These are phyloP conservation scores for Cotesia glomerata DNA, from an alignment of 1,140 invertebrate genomes.

Conservation along the genomic window DNA sequence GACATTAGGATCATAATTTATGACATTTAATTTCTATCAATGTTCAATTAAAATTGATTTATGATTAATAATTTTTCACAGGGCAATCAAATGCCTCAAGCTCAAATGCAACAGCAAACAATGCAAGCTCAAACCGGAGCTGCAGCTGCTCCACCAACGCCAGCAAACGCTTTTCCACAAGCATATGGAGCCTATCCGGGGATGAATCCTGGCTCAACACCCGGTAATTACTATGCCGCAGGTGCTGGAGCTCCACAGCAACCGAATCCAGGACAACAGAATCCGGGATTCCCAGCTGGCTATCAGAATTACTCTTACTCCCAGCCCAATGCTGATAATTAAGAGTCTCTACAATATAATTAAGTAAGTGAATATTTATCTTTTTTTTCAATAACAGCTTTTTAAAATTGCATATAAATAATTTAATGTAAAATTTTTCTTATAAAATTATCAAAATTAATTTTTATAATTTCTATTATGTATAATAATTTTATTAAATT, in stretches of 20 bases:
- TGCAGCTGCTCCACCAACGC: conserved; percentile 41
- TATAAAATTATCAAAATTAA: background rate
- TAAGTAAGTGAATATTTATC: conserved; percentile 45
- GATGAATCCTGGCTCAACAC: conserved; percentile 54
- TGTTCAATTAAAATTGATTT: too few relatives aligned
- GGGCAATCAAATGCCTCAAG: conserved; percentile 55
- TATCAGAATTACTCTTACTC: conserved; percentile 62
- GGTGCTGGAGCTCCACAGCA: conserved; percentile 48
- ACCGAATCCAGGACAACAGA: conserved; percentile 55
- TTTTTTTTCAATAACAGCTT: conserved; percentile 4
- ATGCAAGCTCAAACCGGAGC: conserved; percentile 48
- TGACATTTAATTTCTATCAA: background rate
- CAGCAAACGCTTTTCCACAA: conserved; percentile 56
- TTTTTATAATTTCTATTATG: background rate
- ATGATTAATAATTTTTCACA: conserved; percentile 31
- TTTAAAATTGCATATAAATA: conserved; percentile 37
- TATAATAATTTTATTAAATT: background rate
- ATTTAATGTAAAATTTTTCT: background rate
- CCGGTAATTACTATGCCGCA: conserved; percentile 54
- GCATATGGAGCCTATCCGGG: conserved; percentile 57
- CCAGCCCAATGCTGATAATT: conserved; percentile 58
- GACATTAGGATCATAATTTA: too few relatives aligned
- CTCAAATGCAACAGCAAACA: conserved; percentile 51
- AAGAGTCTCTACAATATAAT: conserved; percentile 35
- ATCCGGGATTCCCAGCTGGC: conserved; percentile 55